A percentile compares a stretch with the other conserved stretches of the same genome.
phyloP scores from a whole-genome alignment of 1,140 invertebrate genomes.

The Drosophila nikananu region DNA sequence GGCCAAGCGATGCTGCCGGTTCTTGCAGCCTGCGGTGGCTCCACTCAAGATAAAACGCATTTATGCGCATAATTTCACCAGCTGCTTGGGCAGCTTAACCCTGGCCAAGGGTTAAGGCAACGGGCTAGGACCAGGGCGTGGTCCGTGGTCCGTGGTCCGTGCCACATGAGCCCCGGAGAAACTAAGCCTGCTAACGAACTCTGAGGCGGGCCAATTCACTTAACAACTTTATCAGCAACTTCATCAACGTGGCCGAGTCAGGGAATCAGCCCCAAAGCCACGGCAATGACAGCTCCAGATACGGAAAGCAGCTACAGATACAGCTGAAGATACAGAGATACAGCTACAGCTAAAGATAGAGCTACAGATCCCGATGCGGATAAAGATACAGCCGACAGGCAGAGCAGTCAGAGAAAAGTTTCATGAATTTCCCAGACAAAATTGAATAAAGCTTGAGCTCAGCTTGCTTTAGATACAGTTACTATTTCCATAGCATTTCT shows the following conservation, averaged over 20 bases:
- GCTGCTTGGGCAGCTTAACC: background rate
- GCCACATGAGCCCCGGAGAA: constrained; percentile 28
- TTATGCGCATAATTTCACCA: constrained; percentile 53
- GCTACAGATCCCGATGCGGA: background rate
- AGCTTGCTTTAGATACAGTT: rapidly evolving
- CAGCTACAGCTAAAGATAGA: background rate
- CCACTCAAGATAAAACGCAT: constrained; percentile 44
- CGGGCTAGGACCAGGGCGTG: background rate
- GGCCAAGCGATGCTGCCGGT: constrained; percentile 13
- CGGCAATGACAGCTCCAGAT: constrained; percentile 35
- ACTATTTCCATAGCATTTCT: background rate
- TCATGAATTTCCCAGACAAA: too few relatives aligned
- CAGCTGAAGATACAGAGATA: constrained; percentile 9
- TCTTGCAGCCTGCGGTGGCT: constrained; percentile 34
- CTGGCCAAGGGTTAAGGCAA: constrained; percentile 4
- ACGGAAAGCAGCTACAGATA: background rate
- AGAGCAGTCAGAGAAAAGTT: constrained; percentile 7
- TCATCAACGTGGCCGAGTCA: constrained; percentile 32
- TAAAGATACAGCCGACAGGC: constrained; percentile 8
- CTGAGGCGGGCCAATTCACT: constrained; percentile 65
- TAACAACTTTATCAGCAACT: constrained; percentile 73
- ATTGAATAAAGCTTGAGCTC: background rate
- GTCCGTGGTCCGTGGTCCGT: constrained; percentile 8
- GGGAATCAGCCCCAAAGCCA: constrained; percentile 13
- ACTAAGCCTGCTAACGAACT: constrained; percentile 51